A percentile compares a stretch with the other conserved stretches of the same genome.
phyloP scores from a whole-genome alignment of 2,797 vertebrate species.

The Myotis findleyi region DNA sequence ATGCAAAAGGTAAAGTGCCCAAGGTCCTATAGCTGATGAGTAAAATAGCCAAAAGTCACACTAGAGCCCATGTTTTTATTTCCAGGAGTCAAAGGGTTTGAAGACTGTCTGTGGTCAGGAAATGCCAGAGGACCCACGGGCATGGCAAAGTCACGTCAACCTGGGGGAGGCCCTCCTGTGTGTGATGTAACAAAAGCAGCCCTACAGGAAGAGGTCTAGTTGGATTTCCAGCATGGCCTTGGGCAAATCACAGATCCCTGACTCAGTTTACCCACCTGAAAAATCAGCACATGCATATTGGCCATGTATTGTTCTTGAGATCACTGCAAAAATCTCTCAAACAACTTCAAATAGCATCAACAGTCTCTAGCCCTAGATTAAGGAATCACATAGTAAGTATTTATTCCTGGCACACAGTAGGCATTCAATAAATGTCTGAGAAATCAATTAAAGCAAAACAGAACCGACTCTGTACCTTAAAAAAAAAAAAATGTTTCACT shows the following conservation, averaged over 20 bases:
- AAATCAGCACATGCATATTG: background rate
- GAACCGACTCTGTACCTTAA: background rate
- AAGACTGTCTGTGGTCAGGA: background rate
- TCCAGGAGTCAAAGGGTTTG: background rate
- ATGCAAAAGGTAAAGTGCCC: background rate
- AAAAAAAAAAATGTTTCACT: background rate
- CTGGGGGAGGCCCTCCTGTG: background rate
- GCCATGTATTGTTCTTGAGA: background rate
- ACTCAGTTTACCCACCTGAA: background rate
- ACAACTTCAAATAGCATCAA: background rate
- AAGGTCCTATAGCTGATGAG: background rate
- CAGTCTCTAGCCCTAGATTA: background rate
- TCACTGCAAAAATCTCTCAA: background rate
- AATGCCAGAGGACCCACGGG: background rate
- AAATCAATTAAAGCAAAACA: background rate
- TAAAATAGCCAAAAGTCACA: background rate
- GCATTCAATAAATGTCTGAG: background rate
- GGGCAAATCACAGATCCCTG: background rate
- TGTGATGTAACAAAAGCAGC: background rate
- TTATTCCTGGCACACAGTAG: background rate
- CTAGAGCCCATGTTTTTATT: background rate
- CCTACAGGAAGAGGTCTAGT: background rate
- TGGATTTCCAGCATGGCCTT: background rate
- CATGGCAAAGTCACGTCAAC: background rate
- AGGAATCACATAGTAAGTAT: background rate